Evolutionary conservation across 2,797 vertebrate species (phyloP).

Genomic region (Discoglossus pictus): DNA sequence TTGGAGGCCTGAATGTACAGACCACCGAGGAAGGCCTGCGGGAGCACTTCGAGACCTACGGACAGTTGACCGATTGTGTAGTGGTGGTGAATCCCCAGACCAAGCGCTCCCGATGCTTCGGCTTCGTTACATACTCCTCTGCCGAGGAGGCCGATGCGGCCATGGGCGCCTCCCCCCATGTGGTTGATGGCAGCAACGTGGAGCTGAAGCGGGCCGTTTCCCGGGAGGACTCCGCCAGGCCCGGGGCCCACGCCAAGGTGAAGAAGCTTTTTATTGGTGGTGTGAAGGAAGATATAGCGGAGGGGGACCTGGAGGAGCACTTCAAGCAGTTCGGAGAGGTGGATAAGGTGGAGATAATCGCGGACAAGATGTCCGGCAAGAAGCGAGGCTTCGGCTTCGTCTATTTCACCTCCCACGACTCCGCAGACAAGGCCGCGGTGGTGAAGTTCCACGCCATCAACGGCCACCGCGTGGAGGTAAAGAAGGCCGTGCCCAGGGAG

Average conservation of each 20-base stretch:
- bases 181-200: conserved; percentile 90
- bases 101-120: conserved; percentile 94
- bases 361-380: conserved; percentile 93
- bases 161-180: conserved; percentile 93
- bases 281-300: conserved; percentile 87
- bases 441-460: conserved; percentile 93
- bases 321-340: conserved; percentile 90
- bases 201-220: conserved; percentile 97
- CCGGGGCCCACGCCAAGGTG: conserved; percentile 93
- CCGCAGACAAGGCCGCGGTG: conserved; percentile 93
- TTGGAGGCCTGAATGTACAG: conserved; percentile 94
- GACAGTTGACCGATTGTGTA: conserved; percentile 91
- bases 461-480: conserved; percentile 94
- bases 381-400: conserved; percentile 97
- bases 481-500: conserved; percentile 94
- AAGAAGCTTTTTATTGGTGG: conserved; percentile 97
- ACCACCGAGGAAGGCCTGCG: conserved; percentile 92
- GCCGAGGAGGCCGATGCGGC: conserved; percentile 93
- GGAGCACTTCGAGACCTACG: conserved; percentile 92
- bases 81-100: conserved; percentile 95
- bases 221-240: conserved; percentile 91
- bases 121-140: conserved; percentile 93
- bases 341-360: conserved; percentile 95
- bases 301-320: conserved; percentile 82
- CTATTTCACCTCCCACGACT: conserved; percentile 91